Conservation (phyloP, 2,888 invertebrate genomes). For the Amorpha juglandis region DNA sequence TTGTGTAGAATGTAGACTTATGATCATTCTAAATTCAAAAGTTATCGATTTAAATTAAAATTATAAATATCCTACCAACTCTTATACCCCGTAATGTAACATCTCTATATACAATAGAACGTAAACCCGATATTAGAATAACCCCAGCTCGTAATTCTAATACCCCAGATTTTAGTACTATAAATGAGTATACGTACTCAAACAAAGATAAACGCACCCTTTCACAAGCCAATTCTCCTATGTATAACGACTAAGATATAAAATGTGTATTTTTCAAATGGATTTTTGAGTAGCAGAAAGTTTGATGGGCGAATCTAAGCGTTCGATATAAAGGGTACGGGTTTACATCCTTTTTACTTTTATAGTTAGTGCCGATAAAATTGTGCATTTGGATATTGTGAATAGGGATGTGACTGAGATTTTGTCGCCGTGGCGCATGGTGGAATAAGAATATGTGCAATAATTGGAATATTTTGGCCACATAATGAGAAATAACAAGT, state of each 20-base stretch:
- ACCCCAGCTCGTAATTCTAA: constrained; percentile 63
- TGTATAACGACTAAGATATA: constrained; percentile 46
- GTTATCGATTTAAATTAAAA: background rate
- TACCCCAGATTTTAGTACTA: constrained; percentile 55
- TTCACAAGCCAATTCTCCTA: constrained; percentile 57
- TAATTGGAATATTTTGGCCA: too few relatives aligned
- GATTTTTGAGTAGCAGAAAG: constrained; percentile 82
- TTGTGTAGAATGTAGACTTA: too few relatives aligned
- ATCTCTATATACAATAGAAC: constrained; percentile 48
- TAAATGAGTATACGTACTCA: constrained; percentile 45
- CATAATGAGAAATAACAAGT: too few relatives aligned
- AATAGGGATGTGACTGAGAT: constrained; percentile 14
- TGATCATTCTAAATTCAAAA: background rate
- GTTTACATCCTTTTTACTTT: constrained; percentile 78
- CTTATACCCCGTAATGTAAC: background rate
- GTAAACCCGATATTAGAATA: constrained; percentile 62
- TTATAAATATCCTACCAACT: background rate
- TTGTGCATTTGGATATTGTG: constrained; percentile 60
- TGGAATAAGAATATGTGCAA: too few relatives aligned
- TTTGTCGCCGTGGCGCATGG: background rate
- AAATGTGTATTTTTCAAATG: constrained; percentile 81
- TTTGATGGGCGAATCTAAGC: constrained; percentile 81
- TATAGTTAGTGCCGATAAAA: constrained; percentile 75
- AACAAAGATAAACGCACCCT: constrained; percentile 62
- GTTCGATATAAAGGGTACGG: constrained; percentile 68